Percentiles rank a stretch among this genome's conserved stretches.
phyloP scores from a whole-genome alignment of 2,888 invertebrate genomes.

The Diadegma fenestrale region DNA sequence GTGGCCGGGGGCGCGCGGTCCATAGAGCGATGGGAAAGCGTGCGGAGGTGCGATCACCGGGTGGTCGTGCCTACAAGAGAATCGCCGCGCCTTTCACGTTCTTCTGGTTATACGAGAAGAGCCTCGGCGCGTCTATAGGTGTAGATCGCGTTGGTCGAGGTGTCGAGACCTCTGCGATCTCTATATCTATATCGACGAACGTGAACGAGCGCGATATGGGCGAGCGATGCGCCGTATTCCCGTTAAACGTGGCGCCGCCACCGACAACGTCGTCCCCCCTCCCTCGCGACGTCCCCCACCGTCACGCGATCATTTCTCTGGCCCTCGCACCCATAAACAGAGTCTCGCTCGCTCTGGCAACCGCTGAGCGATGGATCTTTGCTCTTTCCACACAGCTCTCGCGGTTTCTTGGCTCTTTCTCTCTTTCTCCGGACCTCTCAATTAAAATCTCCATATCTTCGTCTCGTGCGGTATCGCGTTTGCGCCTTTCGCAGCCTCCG shows the following conservation, averaged over 20 bases:
- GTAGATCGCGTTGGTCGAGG: constrained; percentile 1
- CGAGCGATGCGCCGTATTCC: constrained; percentile 62
- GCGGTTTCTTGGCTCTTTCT: no score
- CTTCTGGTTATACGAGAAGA: constrained; percentile 13
- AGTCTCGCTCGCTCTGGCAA: constrained; percentile 11
- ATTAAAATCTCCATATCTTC: constrained; percentile 16
- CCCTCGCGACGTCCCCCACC: constrained; percentile 22
- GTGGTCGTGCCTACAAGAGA: constrained; percentile 44
- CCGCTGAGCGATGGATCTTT: no score
- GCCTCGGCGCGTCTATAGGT: not conserved
- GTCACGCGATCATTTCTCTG: not conserved
- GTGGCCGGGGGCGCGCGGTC: constrained; percentile 1
- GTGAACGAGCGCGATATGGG: constrained; percentile 5
- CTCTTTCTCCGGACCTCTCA: constrained; percentile 21
- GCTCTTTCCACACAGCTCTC: no score
- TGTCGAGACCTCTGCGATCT: not conserved
- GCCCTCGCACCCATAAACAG: not conserved
- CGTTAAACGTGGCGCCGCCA: constrained; percentile 67
- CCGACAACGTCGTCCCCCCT: constrained; percentile 56
- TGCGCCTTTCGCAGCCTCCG: constrained; percentile 9
- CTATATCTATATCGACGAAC: not conserved
- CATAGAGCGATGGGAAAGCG: constrained; percentile 24
- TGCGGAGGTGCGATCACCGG: constrained; percentile 53
- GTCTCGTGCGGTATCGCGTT: constrained; percentile 22
- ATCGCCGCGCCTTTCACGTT: constrained; percentile 56